phyloP scores from a whole-genome alignment of 1,140 invertebrate species.

The Chironomus tepperi region DNA sequence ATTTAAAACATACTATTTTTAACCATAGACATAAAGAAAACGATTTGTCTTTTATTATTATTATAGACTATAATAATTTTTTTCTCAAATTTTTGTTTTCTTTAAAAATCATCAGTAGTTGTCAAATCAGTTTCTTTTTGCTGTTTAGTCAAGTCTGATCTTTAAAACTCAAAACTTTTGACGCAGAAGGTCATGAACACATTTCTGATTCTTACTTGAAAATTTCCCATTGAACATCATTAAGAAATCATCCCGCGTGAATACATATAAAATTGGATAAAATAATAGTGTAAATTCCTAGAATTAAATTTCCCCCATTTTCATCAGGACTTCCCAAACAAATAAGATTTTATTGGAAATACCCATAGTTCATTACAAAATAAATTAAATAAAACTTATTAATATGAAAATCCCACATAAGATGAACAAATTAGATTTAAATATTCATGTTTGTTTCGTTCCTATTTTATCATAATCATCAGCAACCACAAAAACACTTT shows the following conservation, averaged over 20 bases:
- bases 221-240: too few relatives aligned
- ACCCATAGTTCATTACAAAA: too few relatives aligned
- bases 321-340: too few relatives aligned
- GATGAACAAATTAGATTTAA: neutral
- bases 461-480: neutral
- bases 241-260: too few relatives aligned
- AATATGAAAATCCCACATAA: too few relatives aligned
- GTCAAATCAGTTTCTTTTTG: neutral
- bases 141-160: neutral
- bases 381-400: too few relatives aligned
- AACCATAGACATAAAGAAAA: constrained; percentile 14
- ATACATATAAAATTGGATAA: too few relatives aligned
- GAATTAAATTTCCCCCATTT: too few relatives aligned
- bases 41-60: neutral
- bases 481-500: neutral
- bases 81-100: neutral
- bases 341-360: too few relatives aligned
- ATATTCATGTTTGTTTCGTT: neutral
- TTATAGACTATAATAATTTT: neutral
- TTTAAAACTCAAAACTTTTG: neutral
- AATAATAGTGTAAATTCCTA: too few relatives aligned
- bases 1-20: neutral
- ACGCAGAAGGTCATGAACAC: neutral
- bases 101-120: neutral
- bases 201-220: too few relatives aligned